Conservation (phyloP, 2,888 invertebrate genomes). For the Campoletis raptor region DNA sequence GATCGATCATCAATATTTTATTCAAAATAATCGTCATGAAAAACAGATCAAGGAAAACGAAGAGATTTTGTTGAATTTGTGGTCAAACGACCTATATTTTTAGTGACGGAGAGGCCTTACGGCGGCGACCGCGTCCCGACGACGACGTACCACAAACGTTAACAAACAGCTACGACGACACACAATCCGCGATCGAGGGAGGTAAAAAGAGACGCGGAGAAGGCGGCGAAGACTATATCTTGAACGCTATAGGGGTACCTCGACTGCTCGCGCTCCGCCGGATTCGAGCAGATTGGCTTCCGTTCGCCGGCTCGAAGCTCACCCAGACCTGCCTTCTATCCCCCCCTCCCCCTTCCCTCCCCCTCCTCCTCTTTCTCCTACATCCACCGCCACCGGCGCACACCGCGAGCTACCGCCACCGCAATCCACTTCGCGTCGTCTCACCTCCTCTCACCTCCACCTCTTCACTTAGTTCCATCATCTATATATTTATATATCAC, state of each 20-base stretch:
- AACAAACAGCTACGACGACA: slow-evolving; percentile 38
- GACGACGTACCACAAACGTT: slow-evolving; percentile 50
- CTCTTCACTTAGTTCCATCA: slow-evolving; percentile 58
- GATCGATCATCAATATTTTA: not conserved
- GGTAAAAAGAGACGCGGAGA: slow-evolving; percentile 57
- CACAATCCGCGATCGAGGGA: slow-evolving; percentile 50
- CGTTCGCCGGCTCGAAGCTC: slow-evolving; percentile 83
- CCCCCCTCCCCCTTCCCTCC: slow-evolving; percentile 74
- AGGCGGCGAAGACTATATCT: slow-evolving; percentile 67
- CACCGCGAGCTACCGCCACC: slow-evolving; percentile 62
- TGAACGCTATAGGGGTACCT: slow-evolving; percentile 70
- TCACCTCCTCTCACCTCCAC: slow-evolving; percentile 62
- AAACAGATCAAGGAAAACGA: not conserved
- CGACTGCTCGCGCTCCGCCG: slow-evolving; percentile 84
- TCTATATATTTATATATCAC: not conserved
- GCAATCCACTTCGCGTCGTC: slow-evolving; percentile 62
- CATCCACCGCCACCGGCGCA: slow-evolving; percentile 70
- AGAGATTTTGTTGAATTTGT: slow-evolving; percentile 17
- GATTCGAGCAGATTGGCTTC: slow-evolving; percentile 84
- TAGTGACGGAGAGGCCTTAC: slow-evolving; percentile 30
- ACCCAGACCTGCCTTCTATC: slow-evolving; percentile 83
- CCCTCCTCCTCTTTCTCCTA: slow-evolving; percentile 74
- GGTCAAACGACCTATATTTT: slow-evolving; percentile 24
- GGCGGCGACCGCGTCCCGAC: slow-evolving; percentile 30
- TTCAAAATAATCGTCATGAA: not conserved